Evolutionary conservation across 2,113 vertebrate species (phyloP).

Genomic region (Calyptomena viridis): DNA sequence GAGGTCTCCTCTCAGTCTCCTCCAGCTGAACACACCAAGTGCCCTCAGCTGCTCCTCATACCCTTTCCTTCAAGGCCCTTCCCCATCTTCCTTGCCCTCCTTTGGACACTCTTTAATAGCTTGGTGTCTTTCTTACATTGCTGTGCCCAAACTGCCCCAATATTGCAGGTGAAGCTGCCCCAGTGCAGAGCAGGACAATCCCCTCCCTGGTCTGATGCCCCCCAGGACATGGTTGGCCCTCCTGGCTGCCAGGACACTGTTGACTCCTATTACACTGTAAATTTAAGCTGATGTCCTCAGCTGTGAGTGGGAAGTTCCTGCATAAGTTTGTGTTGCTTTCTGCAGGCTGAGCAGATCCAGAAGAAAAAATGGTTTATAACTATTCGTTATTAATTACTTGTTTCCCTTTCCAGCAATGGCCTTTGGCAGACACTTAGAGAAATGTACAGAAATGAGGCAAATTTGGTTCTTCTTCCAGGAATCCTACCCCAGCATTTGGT

Average conservation of each 20-base stretch:
- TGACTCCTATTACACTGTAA: neutral
- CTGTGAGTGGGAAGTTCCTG: neutral
- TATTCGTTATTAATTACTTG: neutral
- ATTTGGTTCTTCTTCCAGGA: neutral
- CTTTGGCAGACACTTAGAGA: neutral
- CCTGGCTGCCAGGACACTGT: neutral
- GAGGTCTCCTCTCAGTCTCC: neutral
- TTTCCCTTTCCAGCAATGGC: neutral
- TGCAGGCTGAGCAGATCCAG: neutral
- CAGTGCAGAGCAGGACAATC: neutral
- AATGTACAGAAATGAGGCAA: neutral
- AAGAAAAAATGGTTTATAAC: neutral
- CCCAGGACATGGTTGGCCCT: neutral
- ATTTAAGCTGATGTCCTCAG: neutral
- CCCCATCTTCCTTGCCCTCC: neutral
- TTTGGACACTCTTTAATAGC: neutral
- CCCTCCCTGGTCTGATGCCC: neutral
- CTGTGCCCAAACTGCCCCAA: neutral
- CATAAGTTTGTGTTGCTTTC: neutral
- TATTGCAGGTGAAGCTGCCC: neutral
- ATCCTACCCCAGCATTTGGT: neutral
- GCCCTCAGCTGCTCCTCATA: neutral
- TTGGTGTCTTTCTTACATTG: neutral
- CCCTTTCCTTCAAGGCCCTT: neutral
- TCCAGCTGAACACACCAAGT: neutral